Evolutionary conservation across 2,797 vertebrate species (phyloP), one percentile per base, ranked within the genome.

Genomic region (Cichlasoma orientale): DNA sequence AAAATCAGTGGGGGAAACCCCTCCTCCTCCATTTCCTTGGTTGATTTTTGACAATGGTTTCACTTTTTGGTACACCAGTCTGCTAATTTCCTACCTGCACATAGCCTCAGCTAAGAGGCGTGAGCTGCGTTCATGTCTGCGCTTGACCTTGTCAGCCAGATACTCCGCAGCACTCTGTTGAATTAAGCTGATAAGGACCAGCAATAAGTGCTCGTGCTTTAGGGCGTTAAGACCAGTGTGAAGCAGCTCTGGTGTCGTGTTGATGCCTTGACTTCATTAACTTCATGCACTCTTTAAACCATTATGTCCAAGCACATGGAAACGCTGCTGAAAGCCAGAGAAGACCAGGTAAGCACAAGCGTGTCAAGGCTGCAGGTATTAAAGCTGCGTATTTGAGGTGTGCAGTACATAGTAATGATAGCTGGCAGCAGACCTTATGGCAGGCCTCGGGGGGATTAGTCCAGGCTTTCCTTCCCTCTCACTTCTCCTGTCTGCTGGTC

Each of bases 151-250:
- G 93, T 87, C 57, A 18, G 75, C 57, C 52, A 82, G 82, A 77
- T 80, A 66, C 56, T 52, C 71, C 31, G 88, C 87, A 82, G 80
- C 84, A 78, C 81, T 89, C 82, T 94, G 91, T 94, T 94, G 90
- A 90, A 92, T 91, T 93, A 94, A 92, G 94, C 93, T 94, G 94
- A 95, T 95, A 95, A 95, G 87, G 86, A 86, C 25, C 23, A 54
- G 55, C 72, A 83, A 73, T 92, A 93, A 86, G 83, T 82, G 84
- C 83, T 80, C 19, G 71, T 13, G 69, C 59, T 70, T 82, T 11
- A 2, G 52, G 33, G 80, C 29, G 9, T 77, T 74, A 44, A 80
- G 82, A 75, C 54, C 83, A 87, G 77, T 79, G 72, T 72, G 75
- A 52, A 73, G 79, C 71, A 23, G 75, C 54, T 78, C 75, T 55